Base-by-base conservation (phyloP, 2,113 vertebrate genomes). In the Pedionomus torquatus region DNA sequence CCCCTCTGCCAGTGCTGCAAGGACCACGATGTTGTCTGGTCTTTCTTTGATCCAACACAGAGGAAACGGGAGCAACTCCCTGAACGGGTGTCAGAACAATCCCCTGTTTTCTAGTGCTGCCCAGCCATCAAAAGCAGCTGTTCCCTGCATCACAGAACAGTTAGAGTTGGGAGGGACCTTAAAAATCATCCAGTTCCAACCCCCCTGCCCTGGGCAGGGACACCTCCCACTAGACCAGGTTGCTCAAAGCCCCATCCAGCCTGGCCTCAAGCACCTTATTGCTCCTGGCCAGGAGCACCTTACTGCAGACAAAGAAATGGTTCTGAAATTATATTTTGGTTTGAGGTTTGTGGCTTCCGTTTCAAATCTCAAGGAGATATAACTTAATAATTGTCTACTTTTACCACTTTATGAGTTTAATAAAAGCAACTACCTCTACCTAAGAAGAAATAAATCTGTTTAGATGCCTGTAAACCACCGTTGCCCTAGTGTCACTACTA, bases 21-120 rank as follows among this genome's bases (percentile, higher is more conserved):
- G 76, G 13, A 64, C 68, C 90, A 89, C 92, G 90, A 92, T 79
- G 83, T 65, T 31, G 65, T 65, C 78, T 83, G 85, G 28, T 28
- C 54, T 87, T 41, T 37, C 89, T 94, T 84, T 92, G 65, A 94
- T 76, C 82, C 37, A 61, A 57, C 5, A 16, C 23, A 48, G 57
- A 92, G 89, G 95, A 97, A 96, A 95, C 3, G 79, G 69, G 83
- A 92, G 87, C 68, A 86, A 10, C 61, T 92, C 89, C 92, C 88
- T n/a, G 24, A 81, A 63, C 0, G 44, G 14, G 35, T 51, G 39
- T 89, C 69, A 61, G 87, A 94, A 93, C 89, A 96, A 87, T 52
- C 44, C 41, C 55, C 24, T 31, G 12, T 48, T 87, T 65, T 76
- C 60, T 83, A 92, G 90, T 57, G 54, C 54, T 48, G 26, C 65